Base-by-base conservation (phyloP, 2,113 vertebrate genomes). In the Silurus asotus region DNA sequence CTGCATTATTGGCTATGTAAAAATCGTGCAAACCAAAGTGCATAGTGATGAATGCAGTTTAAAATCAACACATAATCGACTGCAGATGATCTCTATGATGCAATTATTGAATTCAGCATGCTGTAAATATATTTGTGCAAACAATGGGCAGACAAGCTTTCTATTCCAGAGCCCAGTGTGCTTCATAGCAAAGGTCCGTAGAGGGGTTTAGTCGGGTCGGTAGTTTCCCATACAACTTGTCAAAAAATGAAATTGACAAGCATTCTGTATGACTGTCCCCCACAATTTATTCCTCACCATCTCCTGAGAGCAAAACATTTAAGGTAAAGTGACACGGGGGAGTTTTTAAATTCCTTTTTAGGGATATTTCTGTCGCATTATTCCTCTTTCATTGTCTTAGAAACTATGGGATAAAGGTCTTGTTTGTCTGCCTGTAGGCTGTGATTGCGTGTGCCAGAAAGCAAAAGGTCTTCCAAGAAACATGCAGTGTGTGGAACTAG, bases 181-280 rank as follows among this genome's bases (percentile, higher is more conserved):
- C 65, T 69, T 37, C 65, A 6, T 28, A 67, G 25, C 11, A 67
- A 28, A 13, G 25, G 64, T 8, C 64, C 5, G 4, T 67, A 3
- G 25, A 69, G 28, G 65, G 25, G 14, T 28, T 37, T 23, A 69
- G 6, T 69, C 65, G 6, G 6, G 14, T 69, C 6, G 28, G 13
- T 58, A 74, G 82, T 82, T 37, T 86, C 78, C 17, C 28, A 28
- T 23, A 28, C 25, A 62, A 48, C 69, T 62, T 74, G 51, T 72
- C 77, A 64, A 14, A 72, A 37, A 28, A 48, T 19, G 23, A 19
- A 64, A 11, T 10, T 37, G 56, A n/a, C 48, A 81, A 51, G 19
- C 45, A 19, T 25, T 82, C 61, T 25, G 17, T 62, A 62, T 82
- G 23, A 65, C n/a, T 53, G 13, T 37, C 53, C 59, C 76, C 37